These are phyloP conservation scores for Tridacna crocea DNA, from an alignment of 2,888 invertebrate species.

Conservation along the genomic window DNA sequence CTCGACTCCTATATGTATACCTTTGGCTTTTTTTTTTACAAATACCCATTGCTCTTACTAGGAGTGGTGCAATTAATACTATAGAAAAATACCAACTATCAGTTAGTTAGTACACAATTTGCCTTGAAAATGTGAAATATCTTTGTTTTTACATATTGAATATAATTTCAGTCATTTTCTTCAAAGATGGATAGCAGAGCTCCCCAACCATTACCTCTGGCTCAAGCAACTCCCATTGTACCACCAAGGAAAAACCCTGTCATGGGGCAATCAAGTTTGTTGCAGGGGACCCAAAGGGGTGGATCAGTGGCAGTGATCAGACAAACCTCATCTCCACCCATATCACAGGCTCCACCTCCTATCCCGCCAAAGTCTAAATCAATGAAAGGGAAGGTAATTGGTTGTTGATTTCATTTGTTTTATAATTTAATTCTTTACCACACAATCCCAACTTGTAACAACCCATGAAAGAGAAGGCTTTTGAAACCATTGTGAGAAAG, in stretches of 20 bases:
- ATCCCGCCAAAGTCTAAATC: conserved; percentile 42
- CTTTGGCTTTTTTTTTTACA: too few relatives aligned
- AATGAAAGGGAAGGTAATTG: conserved; percentile 12
- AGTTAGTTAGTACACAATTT: too few relatives aligned
- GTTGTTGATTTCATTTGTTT: not conserved
- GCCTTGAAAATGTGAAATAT: too few relatives aligned
- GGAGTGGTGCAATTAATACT: too few relatives aligned
- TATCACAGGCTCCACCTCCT: conserved; percentile 48
- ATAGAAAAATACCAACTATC: too few relatives aligned
- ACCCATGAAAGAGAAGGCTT: not conserved
- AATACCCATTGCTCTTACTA: too few relatives aligned
- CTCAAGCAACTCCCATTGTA: conserved; percentile 27
- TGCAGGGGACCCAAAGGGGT: conserved; percentile 37
- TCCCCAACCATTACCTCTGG: conserved; percentile 45
- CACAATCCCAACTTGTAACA: not conserved
- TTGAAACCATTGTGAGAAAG: not conserved
- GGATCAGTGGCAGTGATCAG: conserved; percentile 29
- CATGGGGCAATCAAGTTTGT: conserved; percentile 70
- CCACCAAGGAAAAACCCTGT: conserved; percentile 61
- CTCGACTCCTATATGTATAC: too few relatives aligned
- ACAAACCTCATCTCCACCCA: conserved; percentile 31
- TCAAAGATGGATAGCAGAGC: conserved; percentile 37
- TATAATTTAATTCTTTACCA: not conserved
- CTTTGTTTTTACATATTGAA: too few relatives aligned
- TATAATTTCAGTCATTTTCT: not conserved